These are phyloP conservation scores for Lipotes vexillifer DNA, from an alignment of 2,113 vertebrate species.

Conservation along the genomic window DNA sequence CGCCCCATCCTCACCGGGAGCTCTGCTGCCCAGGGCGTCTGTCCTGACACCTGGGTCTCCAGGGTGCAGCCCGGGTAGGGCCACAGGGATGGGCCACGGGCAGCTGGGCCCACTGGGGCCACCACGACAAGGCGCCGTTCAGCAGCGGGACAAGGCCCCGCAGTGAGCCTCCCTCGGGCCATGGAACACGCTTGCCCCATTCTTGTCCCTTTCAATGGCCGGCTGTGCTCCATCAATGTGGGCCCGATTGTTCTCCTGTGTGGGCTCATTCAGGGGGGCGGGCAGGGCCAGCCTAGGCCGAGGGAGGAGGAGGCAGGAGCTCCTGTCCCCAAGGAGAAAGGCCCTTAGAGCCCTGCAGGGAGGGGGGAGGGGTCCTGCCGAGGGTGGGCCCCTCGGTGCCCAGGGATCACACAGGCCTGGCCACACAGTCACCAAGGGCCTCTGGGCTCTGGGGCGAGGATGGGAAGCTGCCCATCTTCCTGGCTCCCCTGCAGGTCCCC, in stretches of 20 bases:
- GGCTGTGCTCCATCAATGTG: constrained; percentile 27
- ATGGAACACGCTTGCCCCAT: constrained; percentile 47
- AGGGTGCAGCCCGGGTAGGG: neutral
- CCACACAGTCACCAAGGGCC: neutral
- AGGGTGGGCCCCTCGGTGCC: neutral
- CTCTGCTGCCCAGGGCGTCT: neutral
- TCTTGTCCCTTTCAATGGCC: constrained; percentile 45
- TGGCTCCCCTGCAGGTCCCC: neutral
- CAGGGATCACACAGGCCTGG: neutral
- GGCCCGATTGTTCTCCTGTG: constrained; percentile 16
- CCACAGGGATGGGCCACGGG: neutral
- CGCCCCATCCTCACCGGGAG: rapidly evolving
- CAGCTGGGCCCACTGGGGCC: neutral
- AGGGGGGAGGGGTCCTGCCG: rapidly evolving
- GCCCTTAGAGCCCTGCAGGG: neutral
- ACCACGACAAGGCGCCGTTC: constrained; percentile 53
- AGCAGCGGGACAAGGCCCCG: neutral
- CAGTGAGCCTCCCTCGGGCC: constrained; percentile 7
- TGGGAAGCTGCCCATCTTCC: rapidly evolving
- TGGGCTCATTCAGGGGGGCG: neutral
- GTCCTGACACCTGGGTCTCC: neutral
- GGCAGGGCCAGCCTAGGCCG: neutral
- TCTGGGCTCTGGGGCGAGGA: neutral
- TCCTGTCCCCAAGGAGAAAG: neutral
- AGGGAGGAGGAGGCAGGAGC: neutral